Evolutionary conservation across 2,888 invertebrate species (phyloP), one percentile per base, ranked within the genome.

Genomic region (Trissolcus brochymenae): DNA sequence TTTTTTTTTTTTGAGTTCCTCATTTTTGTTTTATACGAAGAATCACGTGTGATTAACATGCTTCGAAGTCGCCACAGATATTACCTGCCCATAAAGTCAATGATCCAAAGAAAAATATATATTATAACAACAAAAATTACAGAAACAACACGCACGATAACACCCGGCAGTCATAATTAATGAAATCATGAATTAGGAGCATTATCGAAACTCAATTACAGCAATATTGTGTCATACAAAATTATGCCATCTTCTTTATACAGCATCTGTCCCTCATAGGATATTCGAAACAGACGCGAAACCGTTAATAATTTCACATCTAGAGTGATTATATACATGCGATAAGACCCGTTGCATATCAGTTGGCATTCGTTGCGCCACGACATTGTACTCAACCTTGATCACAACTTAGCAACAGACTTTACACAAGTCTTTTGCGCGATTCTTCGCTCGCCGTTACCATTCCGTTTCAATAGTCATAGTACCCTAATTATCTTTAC

Each of bases 401-500:
- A 60, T 65, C 60, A 75, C 68, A 75, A 70, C 59, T 16, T 50
- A 74, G 62, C 67, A 62, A 68, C 54, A 55, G 68, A 67, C 54
- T 46, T 67, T 68, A 19, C 55, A 59, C 50, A 68, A 68, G 65
- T 59, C 65, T 59, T 49, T 75, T 59, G 68, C 29, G 40, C 53
- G 46, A 59, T 68, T 75, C 67, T 62, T 50, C 17, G 17, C 40
- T 67, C 35, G 49, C 41, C 56, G 21, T 57, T 16, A 51, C 53
- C 60, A 29, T 61, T 25, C 41, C 50, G 55, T 46, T 16, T 16
- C n/a, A 46, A 46, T 16, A 46, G 46, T 46, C 46, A n/a, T 1
- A 46, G 16, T 16, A 6, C 6, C 46, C 92, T 92, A 94, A 90
- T 93, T 93, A 85, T 94, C 94, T 87, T 93, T 93, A 86, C 94